phyloP scores from a whole-genome alignment of 2,888 invertebrate species.

The Masnerella sp. region DNA sequence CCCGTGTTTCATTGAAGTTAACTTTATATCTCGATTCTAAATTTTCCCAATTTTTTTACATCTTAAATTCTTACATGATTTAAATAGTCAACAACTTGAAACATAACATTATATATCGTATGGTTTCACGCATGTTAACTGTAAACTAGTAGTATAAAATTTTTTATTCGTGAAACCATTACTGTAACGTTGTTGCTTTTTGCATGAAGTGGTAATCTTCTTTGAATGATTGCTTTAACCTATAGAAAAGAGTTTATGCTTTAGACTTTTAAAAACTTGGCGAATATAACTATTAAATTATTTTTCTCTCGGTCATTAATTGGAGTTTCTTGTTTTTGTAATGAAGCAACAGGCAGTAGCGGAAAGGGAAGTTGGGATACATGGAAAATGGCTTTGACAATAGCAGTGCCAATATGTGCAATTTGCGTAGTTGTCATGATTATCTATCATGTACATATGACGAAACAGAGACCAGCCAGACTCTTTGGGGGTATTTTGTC shows the following conservation, averaged over 20 bases:
- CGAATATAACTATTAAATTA: neutral
- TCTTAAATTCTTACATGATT: no score
- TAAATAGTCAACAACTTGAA: no score
- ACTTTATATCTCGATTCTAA: neutral
- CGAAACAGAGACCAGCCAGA: constrained; percentile 79
- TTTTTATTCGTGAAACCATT: no score
- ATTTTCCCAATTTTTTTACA: neutral
- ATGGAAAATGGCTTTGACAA: constrained; percentile 83
- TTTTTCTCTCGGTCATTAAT: neutral
- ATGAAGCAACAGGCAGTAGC: constrained; percentile 67
- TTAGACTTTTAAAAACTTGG: neutral
- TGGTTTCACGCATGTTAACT: no score
- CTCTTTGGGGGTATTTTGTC: constrained; percentile 68
- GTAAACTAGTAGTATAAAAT: no score
- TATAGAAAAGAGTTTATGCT: neutral
- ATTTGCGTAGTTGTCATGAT: constrained; percentile 84
- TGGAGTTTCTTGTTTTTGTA: neutral
- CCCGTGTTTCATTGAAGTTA: neutral
- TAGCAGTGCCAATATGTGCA: constrained; percentile 84
- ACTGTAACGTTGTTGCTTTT: neutral
- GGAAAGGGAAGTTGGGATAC: constrained; percentile 77
- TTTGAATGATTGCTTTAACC: neutral
- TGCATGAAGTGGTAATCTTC: neutral
- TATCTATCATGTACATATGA: constrained; percentile 80
- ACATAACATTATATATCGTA: no score